Conservation (phyloP, 2,113 vertebrate genomes). For the Mormoops blainvillei region DNA sequence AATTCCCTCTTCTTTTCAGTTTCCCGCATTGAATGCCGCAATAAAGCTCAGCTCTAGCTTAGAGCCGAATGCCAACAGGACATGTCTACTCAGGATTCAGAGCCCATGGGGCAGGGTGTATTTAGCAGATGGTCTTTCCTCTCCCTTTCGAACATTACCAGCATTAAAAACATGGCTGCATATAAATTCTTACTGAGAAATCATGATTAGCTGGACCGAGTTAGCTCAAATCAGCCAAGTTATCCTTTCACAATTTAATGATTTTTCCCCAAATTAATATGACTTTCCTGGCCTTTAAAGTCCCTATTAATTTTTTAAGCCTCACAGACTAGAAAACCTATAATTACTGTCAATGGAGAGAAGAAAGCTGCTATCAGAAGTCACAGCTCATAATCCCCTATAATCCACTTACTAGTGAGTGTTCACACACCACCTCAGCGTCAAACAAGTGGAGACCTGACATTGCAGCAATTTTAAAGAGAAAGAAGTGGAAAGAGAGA, state of each 20-base stretch:
- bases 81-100: not conserved
- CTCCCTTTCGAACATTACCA: conserved; percentile 25
- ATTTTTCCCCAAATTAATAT: not conserved
- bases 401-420: conserved; percentile 52
- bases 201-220: not conserved
- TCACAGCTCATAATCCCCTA: conserved; percentile 72
- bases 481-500: conserved; percentile 48
- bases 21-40: not conserved
- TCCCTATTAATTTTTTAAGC: conserved; percentile 47
- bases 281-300: conserved; percentile 48
- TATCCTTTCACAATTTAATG: not conserved
- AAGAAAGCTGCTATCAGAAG: conserved; percentile 40
- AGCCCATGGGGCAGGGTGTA: not conserved
- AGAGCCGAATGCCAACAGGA: not conserved
- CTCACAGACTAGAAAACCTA: conserved; percentile 52
- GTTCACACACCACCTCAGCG: conserved; percentile 69
- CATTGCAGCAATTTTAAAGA: conserved; percentile 63
- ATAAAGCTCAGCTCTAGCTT: not conserved
- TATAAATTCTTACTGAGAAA: conserved; percentile 21
- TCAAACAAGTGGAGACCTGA: conserved; percentile 61
- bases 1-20: not conserved
- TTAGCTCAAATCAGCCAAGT: not conserved
- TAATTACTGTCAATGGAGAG: not conserved
- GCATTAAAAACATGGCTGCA: conserved; percentile 32
- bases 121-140: not conserved